Percentiles rank a stretch among this genome's conserved stretches.
Evolutionary conservation across 2,113 vertebrate genomes (phyloP).

Genomic region (Sciurus niger): DNA sequence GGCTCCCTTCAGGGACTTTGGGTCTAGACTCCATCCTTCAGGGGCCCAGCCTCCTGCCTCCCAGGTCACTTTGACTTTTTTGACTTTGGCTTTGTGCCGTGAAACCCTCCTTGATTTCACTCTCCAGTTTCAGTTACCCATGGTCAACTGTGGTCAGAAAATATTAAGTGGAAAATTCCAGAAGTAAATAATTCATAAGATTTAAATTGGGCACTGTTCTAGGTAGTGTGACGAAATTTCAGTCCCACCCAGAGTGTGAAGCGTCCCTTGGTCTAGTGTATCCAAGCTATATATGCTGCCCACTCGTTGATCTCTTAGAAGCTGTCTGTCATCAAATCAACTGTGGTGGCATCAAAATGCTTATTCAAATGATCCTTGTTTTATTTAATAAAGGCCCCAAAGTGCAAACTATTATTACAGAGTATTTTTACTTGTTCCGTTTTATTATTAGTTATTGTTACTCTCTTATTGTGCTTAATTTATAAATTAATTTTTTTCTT

Average conservation of each 20-base stretch:
- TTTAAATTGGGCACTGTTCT: neutral
- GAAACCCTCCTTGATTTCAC: neutral
- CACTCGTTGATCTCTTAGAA: neutral
- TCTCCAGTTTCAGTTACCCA: no score
- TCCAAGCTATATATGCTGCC: no score
- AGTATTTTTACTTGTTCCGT: no score
- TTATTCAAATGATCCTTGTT: no score
- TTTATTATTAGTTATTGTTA: no score
- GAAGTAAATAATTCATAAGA: neutral
- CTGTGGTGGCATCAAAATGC: neutral
- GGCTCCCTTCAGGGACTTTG: neutral
- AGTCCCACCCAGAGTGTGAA: no score
- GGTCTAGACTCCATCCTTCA: neutral
- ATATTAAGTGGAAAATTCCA: neutral
- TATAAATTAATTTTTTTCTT: no score
- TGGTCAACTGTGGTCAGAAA: no score
- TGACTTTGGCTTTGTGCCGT: neutral
- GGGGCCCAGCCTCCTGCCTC: neutral
- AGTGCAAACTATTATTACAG: neutral
- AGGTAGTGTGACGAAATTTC: neutral
- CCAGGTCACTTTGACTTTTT: neutral
- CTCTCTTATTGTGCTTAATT: no score
- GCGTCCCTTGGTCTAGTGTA: no score
- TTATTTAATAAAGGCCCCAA: neutral
- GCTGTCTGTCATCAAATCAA: no score